A percentile compares a stretch with the other conserved stretches of the same genome.
Evolutionary conservation across 1,140 invertebrate species (phyloP).

Genomic region (Pararge aegeria): DNA sequence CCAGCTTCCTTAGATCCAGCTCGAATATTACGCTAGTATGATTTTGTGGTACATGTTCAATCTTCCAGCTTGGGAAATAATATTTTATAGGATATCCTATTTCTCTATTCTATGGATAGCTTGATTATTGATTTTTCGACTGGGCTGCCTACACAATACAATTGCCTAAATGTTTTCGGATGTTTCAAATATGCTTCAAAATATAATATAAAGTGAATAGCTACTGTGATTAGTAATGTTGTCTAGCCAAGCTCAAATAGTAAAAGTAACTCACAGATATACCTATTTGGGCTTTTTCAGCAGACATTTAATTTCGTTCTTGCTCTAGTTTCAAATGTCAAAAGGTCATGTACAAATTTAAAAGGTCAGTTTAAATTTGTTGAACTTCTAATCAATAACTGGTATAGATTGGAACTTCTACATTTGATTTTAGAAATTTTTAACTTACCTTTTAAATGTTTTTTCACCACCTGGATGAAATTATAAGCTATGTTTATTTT

Average conservation of each 20-base stretch:
- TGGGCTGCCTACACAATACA: slow-evolving; percentile 49
- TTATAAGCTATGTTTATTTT: too few relatives aligned
- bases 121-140: slow-evolving; percentile 70
- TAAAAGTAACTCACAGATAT: too few relatives aligned
- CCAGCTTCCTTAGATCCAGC: slow-evolving; percentile 11
- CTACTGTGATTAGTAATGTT: not conserved
- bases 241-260: too few relatives aligned
- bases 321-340: slow-evolving; percentile 25
- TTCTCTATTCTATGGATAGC: slow-evolving; percentile 44
- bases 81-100: slow-evolving; percentile 31
- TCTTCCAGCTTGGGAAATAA: slow-evolving; percentile 2
- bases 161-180: slow-evolving; percentile 5
- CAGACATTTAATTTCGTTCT: too few relatives aligned
- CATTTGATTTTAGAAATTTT: not conserved
- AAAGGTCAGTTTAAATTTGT: not conserved
- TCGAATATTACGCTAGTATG: slow-evolving; percentile 11
- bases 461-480: too few relatives aligned
- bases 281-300: too few relatives aligned
- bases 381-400: slow-evolving; percentile 1
- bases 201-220: not conserved
- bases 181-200: slow-evolving; percentile 2
- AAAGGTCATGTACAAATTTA: slow-evolving; percentile 34
- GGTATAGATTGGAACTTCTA: too few relatives aligned
- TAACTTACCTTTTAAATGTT: not conserved
- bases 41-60: slow-evolving; percentile 13